Evolutionary conservation across 2,888 invertebrate genomes (phyloP), one percentile per base, ranked within the genome.

Genomic region (Laspeyria flexula): DNA sequence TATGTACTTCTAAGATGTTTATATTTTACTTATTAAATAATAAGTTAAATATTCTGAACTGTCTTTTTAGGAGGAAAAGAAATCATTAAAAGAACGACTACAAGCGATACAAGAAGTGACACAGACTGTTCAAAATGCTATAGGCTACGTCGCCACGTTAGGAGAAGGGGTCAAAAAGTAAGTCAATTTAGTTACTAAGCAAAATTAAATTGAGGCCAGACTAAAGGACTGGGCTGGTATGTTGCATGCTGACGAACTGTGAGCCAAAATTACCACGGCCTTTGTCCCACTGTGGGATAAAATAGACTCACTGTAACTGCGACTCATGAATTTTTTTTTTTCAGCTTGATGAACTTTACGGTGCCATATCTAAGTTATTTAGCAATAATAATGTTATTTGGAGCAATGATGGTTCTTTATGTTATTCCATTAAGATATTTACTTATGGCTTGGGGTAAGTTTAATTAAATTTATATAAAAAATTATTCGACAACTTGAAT

Each of bases 91-190:
- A 81, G 98, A 99, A 84, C 95, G 97, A 55, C 88, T 99, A 33
- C 98, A 98, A 86, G 97, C 98, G 1, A 98, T 99, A 68, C 99
- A 99, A 85, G 99, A 99, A 87, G 99, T 99, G 1, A 98, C 99
- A 12, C 97, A 98, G 77, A 97, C 97, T 47, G 98, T 99, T 2
- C 99, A 99, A 86, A 98, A 99, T 75, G 96, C 97, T 0, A 96
- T 99, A 52, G 99, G 99, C 16, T 97, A 96, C 78, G 95, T 99
- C 55, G 99, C 99, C 6, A 97, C 98, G n/a, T 91, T 99, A 53
- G 96, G 97, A 61, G 99, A 99, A 90, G 95, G 96, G 79, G 95
- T 98, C 46, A 98, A 98, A 93, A 99, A 99, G 98, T 99, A 93
- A 88, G 94, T 54, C 31, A 21, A 2, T 7, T 15, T 15, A 9